Percentiles rank a stretch among this genome's conserved stretches.
These are phyloP conservation scores for Neogale vison DNA, from an alignment of 2,113 vertebrate genomes.

Conservation along the genomic window DNA sequence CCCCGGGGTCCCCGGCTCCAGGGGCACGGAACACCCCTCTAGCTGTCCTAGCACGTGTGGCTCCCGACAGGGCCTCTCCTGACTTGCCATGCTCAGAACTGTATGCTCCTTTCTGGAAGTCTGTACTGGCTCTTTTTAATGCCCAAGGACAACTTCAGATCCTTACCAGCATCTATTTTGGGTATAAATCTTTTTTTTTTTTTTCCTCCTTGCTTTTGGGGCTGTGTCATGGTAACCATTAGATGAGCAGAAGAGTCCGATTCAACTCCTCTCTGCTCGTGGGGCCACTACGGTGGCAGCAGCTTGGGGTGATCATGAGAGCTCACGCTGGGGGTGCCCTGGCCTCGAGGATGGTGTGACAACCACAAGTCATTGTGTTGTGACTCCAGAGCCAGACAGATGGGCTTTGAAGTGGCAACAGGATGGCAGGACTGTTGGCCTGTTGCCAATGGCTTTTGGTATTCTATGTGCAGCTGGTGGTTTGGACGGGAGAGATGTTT, in stretches of 20 bases:
- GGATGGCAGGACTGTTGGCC: neutral
- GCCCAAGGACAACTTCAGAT: conserved; percentile 38
- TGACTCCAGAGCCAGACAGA: conserved; percentile 4
- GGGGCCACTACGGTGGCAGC: neutral
- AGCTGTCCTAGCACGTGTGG: fast-evolving
- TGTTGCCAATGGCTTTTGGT: neutral
- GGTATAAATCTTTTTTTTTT: neutral
- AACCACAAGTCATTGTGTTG: neutral
- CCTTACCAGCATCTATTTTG: conserved; percentile 55
- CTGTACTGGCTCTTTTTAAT: neutral
- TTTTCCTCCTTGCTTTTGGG: neutral
- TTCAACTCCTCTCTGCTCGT: neutral
- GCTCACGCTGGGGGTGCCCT: neutral
- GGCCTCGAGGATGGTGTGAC: neutral
- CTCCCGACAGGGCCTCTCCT: neutral
- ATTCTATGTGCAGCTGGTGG: conserved; percentile 2
- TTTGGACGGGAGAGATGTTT: neutral
- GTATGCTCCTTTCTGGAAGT: neutral
- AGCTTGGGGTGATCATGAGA: neutral
- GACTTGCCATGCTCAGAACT: neutral
- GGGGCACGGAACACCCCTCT: neutral
- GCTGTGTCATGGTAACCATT: conserved; percentile 59
- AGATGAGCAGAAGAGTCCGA: conserved; percentile 21
- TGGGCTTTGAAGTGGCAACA: neutral
- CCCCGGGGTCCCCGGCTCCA: neutral